A percentile compares a stretch with the other conserved stretches of the same genome.
Conservation (phyloP, 2,888 invertebrate genomes). For the Eupithecia tripunctaria region DNA sequence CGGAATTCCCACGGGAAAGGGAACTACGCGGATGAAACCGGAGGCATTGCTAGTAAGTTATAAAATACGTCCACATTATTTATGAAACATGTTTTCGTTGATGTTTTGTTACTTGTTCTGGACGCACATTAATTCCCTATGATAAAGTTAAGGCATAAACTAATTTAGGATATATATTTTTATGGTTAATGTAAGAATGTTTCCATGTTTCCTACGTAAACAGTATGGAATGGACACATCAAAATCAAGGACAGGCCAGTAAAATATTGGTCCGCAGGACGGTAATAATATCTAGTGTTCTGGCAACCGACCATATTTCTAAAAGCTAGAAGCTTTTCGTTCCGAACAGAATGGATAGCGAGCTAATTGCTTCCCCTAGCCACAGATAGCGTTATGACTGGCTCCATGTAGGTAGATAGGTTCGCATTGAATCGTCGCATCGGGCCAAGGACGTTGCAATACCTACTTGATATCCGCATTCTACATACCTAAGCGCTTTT, state of each 20-base stretch:
- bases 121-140: no score
- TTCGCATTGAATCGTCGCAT: conserved; percentile 61
- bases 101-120: no score
- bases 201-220: no score
- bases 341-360: conserved; percentile 14
- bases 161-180: no score
- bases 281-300: conserved; percentile 7
- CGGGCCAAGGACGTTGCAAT: conserved; percentile 68
- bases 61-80: no score
- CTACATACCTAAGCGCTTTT: background rate
- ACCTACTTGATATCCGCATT: conserved; percentile 58
- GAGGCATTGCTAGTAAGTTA: no score
- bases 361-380: conserved; percentile 20
- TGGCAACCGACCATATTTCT: conserved; percentile 18
- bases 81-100: no score
- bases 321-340: conserved; percentile 10
- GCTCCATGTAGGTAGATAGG: conserved; percentile 48
- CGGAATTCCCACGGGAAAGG: no score
- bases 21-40: no score
- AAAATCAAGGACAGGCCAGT: background rate
- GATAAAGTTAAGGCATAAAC: no score
- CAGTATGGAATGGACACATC: background rate
- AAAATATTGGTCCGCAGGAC: conserved; percentile 3
- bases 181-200: no score
- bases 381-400: background rate